phyloP scores from a whole-genome alignment of 2,113 vertebrate species.

The Strix aluco region DNA sequence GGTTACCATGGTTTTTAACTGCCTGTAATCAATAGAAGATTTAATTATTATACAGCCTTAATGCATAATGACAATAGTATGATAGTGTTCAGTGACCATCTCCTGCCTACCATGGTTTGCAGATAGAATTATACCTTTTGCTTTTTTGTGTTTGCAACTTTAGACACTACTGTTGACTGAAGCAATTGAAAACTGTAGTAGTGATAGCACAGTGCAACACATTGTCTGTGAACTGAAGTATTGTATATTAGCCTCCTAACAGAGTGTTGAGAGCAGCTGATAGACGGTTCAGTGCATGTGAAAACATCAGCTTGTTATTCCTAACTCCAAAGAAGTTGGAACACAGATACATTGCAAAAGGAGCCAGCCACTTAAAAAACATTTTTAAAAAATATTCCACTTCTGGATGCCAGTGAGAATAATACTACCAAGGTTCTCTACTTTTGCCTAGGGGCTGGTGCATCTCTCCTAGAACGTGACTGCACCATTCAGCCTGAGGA shows the following conservation, averaged over 20 bases:
- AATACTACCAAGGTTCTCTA: neutral
- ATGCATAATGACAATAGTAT: neutral
- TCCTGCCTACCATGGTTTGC: neutral
- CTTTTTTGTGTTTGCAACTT: constrained; percentile 25
- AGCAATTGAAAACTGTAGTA: constrained; percentile 44
- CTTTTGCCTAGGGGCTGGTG: neutral
- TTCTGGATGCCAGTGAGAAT: neutral
- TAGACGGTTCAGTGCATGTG: constrained; percentile 20
- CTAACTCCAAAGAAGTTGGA: constrained; percentile 21
- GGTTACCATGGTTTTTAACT: neutral
- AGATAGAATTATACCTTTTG: neutral
- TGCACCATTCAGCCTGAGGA: neutral
- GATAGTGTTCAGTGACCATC: neutral
- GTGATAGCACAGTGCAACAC: neutral
- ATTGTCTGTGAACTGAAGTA: constrained; percentile 24
- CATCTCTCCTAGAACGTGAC: neutral
- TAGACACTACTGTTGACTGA: constrained; percentile 15
- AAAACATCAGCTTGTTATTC: constrained; percentile 40
- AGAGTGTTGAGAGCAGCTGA: neutral
- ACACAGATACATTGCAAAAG: constrained; percentile 14
- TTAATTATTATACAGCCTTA: neutral
- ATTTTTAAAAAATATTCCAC: neutral
- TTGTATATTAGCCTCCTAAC: constrained; percentile 37
- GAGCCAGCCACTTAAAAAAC: neutral
- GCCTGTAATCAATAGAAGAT: neutral